Evolutionary conservation across 2,797 vertebrate species (phyloP).

Genomic region (Basileuterus tristriatus): DNA sequence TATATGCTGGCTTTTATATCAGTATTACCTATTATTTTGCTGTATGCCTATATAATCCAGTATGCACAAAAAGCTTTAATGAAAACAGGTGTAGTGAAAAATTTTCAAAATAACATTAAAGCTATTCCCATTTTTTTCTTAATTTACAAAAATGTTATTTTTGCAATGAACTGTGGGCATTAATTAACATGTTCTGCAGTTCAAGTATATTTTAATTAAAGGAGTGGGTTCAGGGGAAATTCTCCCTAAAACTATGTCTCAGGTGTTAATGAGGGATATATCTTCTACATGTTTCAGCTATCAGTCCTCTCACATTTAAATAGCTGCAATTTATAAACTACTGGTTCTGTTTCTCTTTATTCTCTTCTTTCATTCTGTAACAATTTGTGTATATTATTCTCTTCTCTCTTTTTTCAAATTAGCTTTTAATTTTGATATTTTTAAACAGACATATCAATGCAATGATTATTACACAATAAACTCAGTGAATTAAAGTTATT

Average conservation of each 20-base stretch:
- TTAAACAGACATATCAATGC: not conserved
- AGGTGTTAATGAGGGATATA: not conserved
- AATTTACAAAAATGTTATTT: not conserved
- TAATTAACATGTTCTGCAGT: slow-evolving; percentile 38
- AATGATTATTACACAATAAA: not conserved
- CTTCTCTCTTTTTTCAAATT: not conserved
- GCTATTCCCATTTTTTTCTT: rapidly evolving
- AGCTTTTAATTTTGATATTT: not conserved
- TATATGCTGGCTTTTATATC: not conserved
- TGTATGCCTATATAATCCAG: not conserved
- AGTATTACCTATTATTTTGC: not conserved
- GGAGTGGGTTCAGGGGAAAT: not conserved
- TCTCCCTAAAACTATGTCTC: slow-evolving; percentile 3
- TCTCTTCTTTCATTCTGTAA: not conserved
- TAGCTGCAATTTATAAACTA: slow-evolving; percentile 17
- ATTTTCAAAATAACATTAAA: not conserved
- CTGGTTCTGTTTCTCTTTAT: not conserved
- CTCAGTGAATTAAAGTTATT: not conserved
- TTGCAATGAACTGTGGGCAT: not conserved
- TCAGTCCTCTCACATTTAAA: not conserved
- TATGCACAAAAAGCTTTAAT: not conserved
- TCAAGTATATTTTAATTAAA: slow-evolving; percentile 38
- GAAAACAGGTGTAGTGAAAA: not conserved
- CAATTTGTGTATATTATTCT: not conserved
- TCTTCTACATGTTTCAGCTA: not conserved